Evolutionary conservation across 2,888 invertebrate genomes (phyloP), one percentile per base, ranked within the genome.

Genomic region (Pilophorus perplexus): DNA sequence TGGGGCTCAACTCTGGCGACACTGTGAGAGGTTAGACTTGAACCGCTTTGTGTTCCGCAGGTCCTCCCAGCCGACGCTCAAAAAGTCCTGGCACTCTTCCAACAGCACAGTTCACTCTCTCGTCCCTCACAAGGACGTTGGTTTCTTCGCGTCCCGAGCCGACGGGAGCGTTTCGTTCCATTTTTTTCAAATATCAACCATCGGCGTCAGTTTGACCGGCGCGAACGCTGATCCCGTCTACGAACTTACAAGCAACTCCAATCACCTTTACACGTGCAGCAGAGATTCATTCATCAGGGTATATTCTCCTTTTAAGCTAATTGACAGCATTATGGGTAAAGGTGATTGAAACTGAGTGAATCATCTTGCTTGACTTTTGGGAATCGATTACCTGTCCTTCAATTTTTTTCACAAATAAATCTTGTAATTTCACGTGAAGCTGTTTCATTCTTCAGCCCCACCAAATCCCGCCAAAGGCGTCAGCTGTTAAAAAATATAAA

Each of bases 211-310:
- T 68, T 76, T 88, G n/a, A 86, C 86, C 5, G 88, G 88, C 0
- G 79, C 87, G 0, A 85, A 88, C 73, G 85, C 82, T 75, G 88
- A 88, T 73, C 86, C 87, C 0, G 80, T 89, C 14, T 82, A 87
- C 74, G 83, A 82, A 71, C 76, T 87, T 25, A 77, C 81, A 0
- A 80, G 80, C 70, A 84, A 85, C 74, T 81, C 81, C 2, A 74
- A 73, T 16, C 80, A 80, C 74, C 76, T 88, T 28, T 84, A 83
- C 71, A 82, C 85, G 0, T 83, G 80, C 1, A 85, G 85, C 73
- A 78, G 88, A 69, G 88, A 89, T 74, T 79, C 82, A 2, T 69
- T 75, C 27, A 78, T 88, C 59, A 78, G 88, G 66, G 85, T 84
- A 75, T 88, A 88, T 75, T 80, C 80, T 0, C 64, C 64, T 52